phyloP scores from a whole-genome alignment of 2,797 vertebrate species.

The Sitta carolinensis region DNA sequence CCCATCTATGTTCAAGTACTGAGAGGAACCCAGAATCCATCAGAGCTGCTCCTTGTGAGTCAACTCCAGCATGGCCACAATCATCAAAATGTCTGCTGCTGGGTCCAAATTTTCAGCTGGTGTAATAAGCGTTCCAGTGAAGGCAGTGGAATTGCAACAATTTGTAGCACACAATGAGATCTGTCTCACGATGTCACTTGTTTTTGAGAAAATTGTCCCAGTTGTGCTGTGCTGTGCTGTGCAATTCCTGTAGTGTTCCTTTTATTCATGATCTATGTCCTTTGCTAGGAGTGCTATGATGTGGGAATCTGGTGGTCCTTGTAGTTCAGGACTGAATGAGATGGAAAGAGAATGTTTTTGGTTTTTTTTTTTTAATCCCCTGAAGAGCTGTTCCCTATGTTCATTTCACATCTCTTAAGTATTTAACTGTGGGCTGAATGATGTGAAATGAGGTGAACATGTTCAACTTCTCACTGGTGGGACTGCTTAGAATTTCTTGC shows the following conservation, averaged over 20 bases:
- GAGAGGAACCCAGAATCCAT: neutral
- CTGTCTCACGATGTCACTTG: neutral
- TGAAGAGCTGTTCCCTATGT: neutral
- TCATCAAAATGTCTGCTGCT: neutral
- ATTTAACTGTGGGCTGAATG: neutral
- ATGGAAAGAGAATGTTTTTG: neutral
- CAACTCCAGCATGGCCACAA: neutral
- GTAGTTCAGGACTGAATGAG: neutral
- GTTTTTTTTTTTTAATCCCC: fast-evolving
- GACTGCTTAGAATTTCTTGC: neutral
- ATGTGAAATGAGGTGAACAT: fast-evolving
- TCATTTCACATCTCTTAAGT: neutral
- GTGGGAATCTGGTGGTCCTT: neutral
- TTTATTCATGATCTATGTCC: fast-evolving
- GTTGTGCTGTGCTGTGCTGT: neutral
- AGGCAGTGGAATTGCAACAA: neutral
- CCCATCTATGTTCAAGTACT: neutral
- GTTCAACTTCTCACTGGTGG: neutral
- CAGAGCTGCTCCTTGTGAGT: neutral
- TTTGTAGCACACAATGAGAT: neutral
- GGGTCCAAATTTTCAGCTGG: neutral
- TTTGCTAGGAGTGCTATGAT: neutral
- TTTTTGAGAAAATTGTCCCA: neutral
- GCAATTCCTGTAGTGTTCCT: neutral
- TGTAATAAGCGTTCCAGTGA: neutral